Base-by-base conservation (phyloP, 2,113 vertebrate genomes). In the Pteropus alecto region DNA sequence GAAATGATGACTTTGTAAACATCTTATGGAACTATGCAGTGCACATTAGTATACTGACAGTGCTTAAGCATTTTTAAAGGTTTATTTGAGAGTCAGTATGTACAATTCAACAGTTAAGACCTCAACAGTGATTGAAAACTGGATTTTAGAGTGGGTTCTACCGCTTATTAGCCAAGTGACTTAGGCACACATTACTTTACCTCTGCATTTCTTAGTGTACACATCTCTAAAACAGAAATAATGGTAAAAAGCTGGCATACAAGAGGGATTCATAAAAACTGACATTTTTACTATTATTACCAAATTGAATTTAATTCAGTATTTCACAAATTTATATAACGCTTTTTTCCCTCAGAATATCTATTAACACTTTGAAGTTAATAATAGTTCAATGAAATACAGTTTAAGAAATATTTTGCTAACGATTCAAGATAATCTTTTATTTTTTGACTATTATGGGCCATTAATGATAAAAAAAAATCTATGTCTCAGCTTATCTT, bases 351-450 rank as follows among this genome's bases (percentile, higher is more conserved):
- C 33, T 93, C 30, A 33, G 78, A 90, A 61, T 28, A 71, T 76
- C 63, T 93, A 83, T 93, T 92, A 96, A 91, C 87, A 94, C 77
- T 65, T 95, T 87, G 38, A 90, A 54, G 26, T 90, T 77, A 60
- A 86, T 30, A 74, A 56, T 33, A 87, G 5, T 88, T 73, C 65
- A 90, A 2, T 74, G 56, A 87, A 95, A 93, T 24, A 46, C 3
- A 54, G 38, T 74, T 88, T 96, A 73, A 93, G 28, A 86, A 88
- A 78, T 88, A 88, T 60, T 56, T 84, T 94, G 19, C 24, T 94
- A 70, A 90, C 87, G 46, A 94, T 58, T 95, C 63, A 70, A 87
- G 13, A 65, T 46, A 70, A 71, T 71, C 4, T 65, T 28, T n/a
- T 90, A 87, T 85, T 65, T 54, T 68, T 86, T 58, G 46, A 76